Percentiles rank a stretch among this genome's conserved stretches.
Conservation (phyloP, 2,888 invertebrate genomes). For the Zeuzera pyrina region DNA sequence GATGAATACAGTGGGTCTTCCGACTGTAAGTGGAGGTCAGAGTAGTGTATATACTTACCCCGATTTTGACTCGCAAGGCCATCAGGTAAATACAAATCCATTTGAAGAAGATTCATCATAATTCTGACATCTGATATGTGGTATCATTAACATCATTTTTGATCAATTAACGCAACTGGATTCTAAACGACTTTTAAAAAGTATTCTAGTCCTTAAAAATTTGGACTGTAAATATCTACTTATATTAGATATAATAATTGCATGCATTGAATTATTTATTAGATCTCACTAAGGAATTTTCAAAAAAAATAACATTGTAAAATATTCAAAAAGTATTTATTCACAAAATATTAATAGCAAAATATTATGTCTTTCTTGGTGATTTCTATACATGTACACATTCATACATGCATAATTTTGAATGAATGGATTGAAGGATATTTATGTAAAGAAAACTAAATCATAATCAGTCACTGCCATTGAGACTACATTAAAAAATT, state of each 20-base stretch:
- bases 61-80: conserved; percentile 38
- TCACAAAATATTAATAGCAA: conserved; percentile 5
- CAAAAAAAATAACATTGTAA: conserved; percentile 2
- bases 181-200: conserved; percentile 30
- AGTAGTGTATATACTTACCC: conserved; percentile 51
- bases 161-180: conserved; percentile 28
- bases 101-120: conserved; percentile 51
- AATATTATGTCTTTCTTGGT: no score
- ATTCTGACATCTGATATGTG: conserved; percentile 5
- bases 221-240: conserved; percentile 18
- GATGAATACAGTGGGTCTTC: conserved; percentile 57
- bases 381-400: no score
- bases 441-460: no score
- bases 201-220: conserved; percentile 36
- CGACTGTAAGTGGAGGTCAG: conserved; percentile 42
- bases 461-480: conserved; percentile 26
- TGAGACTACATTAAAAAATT: conserved; percentile 11
- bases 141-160: conserved; percentile 25
- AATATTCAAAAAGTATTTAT: conserved; percentile 1
- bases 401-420: no score
- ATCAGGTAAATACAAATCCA: conserved; percentile 56
- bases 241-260: no score
- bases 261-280: no score
- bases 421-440: no score
- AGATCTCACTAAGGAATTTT: no score